Percentiles rank a stretch among this genome's conserved stretches.
Evolutionary conservation across 2,888 invertebrate species (phyloP).

Genomic region (Patella ulyssiponensis): DNA sequence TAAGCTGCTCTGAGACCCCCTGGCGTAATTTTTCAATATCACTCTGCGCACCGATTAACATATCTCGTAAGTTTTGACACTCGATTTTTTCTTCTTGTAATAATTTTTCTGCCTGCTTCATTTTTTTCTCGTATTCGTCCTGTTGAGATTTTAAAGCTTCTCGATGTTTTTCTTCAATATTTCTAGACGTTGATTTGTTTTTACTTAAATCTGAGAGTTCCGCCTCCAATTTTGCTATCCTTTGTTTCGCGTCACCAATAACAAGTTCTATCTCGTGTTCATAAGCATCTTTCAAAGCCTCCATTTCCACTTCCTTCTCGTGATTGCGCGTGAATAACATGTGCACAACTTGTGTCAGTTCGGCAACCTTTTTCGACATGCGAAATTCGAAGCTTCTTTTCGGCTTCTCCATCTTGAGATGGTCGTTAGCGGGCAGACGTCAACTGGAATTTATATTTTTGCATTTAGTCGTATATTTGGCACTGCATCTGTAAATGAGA

Average conservation of each 20-base stretch:
- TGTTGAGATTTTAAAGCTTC: constrained; percentile 28
- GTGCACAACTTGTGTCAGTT: constrained; percentile 71
- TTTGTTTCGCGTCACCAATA: constrained; percentile 57
- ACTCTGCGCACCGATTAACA: constrained; percentile 64
- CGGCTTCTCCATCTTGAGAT: constrained; percentile 35
- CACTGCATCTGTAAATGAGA: too few relatives aligned
- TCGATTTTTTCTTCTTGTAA: constrained; percentile 62
- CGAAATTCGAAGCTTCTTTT: constrained; percentile 67
- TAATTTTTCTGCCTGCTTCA: constrained; percentile 51
- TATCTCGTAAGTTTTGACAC: constrained; percentile 62
- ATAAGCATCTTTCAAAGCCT: constrained; percentile 66
- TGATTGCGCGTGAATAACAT: constrained; percentile 71
- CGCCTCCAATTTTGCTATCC: constrained; percentile 50
- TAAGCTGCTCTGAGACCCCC: constrained; percentile 51
- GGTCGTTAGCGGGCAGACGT: neutral
- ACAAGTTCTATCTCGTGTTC: constrained; percentile 64
- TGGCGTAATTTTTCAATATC: constrained; percentile 65
- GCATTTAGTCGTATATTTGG: too few relatives aligned
- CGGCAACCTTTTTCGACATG: constrained; percentile 72
- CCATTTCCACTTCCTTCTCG: constrained; percentile 69
- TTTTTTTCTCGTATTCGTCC: constrained; percentile 44
- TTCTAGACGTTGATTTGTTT: constrained; percentile 43
- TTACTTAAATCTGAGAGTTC: constrained; percentile 45
- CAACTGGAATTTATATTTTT: too few relatives aligned
- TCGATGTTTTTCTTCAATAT: neutral